Evolutionary conservation across 64 coral and sea anemone species (phyloP), one percentile per base, ranked within the genome.

Genomic region (Montipora capricornis): DNA sequence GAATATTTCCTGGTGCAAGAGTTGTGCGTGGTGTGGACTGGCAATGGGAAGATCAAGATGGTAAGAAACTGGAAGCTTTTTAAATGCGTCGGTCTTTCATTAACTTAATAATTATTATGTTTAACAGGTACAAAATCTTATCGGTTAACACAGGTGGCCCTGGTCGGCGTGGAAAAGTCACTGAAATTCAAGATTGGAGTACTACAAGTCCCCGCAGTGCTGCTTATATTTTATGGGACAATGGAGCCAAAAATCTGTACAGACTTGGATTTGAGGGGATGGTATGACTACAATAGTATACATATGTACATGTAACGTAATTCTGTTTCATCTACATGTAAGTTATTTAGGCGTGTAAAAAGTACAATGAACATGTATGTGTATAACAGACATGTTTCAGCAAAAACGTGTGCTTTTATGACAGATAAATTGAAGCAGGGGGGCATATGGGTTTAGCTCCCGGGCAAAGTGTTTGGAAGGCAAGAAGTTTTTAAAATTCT

Each of bases 11-110:
- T 55, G 95, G 98, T 79, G 98, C 98, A 17, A 87, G 98, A 68
- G 98, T 99, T 79, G 98, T 99, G 10, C 82, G 98, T 90, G 98
- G 98, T 44, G 95, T 99, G 29, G 98, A 99, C 68, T 99, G 98
- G 98, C 98, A 99, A 50, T 99, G 98, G 98, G 98, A 99, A 57
- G 98, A 99, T 76, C 98, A 99, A 57, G 98, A 99, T 83, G 98
- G 98, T 96, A 89, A 79, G 61, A 10, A 55, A 55, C 5, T 55
- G 10, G 6, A 55, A 55, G 0, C 10, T 55, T 55, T 55, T 10
- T 55, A 24, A 24, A 24, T 24, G 6, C 52, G 1, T 55, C 52
- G 6, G 52, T 55, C 52, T 55, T 55, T 5, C 5, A 55, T 55
- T 55, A 29, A 1, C 29, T 29, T 29, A 37, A 37, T 37, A 37